These are phyloP conservation scores for Caradrina kadenii DNA, from an alignment of 2,888 invertebrate genomes.

Conservation along the genomic window DNA sequence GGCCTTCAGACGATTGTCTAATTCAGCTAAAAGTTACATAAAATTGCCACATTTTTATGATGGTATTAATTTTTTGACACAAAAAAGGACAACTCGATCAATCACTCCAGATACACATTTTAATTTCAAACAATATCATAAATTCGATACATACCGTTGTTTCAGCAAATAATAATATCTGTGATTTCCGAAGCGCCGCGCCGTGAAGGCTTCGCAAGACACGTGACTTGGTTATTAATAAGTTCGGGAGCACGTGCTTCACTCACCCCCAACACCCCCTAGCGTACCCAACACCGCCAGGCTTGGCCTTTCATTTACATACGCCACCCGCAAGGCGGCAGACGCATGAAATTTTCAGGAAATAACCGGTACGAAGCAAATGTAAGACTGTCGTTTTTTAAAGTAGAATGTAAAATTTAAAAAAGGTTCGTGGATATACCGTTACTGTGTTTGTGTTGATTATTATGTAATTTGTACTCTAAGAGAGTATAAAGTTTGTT, in stretches of 20 bases:
- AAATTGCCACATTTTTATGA: no score
- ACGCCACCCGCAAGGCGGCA: slow-evolving; percentile 60
- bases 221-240: slow-evolving; percentile 74
- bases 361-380: slow-evolving; percentile 47
- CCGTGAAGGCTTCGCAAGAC: slow-evolving; percentile 52
- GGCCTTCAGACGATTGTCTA: no score
- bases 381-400: slow-evolving; percentile 44
- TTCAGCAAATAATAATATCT: slow-evolving; percentile 42
- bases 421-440: slow-evolving; percentile 18
- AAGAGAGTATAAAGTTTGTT: no score
- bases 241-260: slow-evolving; percentile 63
- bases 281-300: slow-evolving; percentile 19
- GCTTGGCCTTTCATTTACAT: slow-evolving; percentile 67
- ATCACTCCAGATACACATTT: neutral
- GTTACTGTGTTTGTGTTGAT: neutral
- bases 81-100: neutral
- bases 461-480: neutral
- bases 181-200: slow-evolving; percentile 51
- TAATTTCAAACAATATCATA: slow-evolving; percentile 12
- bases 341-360: slow-evolving; percentile 74
- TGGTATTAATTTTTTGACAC: neutral
- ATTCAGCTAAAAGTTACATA: no score
- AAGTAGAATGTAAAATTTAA: slow-evolving; percentile 39
- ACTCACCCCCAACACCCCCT: slow-evolving; percentile 28
- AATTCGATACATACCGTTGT: slow-evolving; percentile 16